phyloP scores from a whole-genome alignment of 1,140 invertebrate genomes.

The Neodiprion virginianus region DNA sequence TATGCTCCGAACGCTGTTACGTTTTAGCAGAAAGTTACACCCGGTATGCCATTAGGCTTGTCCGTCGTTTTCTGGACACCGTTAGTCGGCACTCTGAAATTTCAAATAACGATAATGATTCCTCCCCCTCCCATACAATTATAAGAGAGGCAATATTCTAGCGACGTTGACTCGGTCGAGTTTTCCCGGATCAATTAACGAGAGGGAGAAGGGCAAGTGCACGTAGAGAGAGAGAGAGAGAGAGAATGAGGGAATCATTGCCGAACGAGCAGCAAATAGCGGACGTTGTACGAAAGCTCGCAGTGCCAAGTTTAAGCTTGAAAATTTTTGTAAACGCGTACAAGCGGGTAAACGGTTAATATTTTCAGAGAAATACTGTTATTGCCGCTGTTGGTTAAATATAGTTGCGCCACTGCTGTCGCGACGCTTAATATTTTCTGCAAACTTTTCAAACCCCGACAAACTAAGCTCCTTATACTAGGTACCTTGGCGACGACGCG shows the following conservation, averaged over 20 bases:
- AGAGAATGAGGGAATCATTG: too few species aligned
- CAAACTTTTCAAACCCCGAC: constrained; percentile 36
- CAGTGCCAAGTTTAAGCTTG: neutral
- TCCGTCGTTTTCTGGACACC: neutral
- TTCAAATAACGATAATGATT: neutral
- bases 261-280: too few species aligned
- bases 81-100: neutral
- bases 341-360: constrained; percentile 41
- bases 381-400: constrained; percentile 35
- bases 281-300: neutral
- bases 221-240: too few species aligned
- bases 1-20: too few species aligned
- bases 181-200: constrained; percentile 41
- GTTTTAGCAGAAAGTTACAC: too few species aligned
- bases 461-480: constrained; percentile 24
- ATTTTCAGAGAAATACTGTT: constrained; percentile 55
- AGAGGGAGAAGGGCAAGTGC: neutral
- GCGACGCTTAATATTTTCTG: constrained; percentile 45
- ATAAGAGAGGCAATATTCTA: neutral
- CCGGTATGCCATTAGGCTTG: too few species aligned
- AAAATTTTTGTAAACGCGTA: neutral
- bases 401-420: too few species aligned
- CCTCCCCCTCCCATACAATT: neutral
- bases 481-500: neutral
- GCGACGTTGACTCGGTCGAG: neutral